These are phyloP conservation scores for Lontra canadensis DNA, from an alignment of 2,113 vertebrate species.

Conservation along the genomic window DNA sequence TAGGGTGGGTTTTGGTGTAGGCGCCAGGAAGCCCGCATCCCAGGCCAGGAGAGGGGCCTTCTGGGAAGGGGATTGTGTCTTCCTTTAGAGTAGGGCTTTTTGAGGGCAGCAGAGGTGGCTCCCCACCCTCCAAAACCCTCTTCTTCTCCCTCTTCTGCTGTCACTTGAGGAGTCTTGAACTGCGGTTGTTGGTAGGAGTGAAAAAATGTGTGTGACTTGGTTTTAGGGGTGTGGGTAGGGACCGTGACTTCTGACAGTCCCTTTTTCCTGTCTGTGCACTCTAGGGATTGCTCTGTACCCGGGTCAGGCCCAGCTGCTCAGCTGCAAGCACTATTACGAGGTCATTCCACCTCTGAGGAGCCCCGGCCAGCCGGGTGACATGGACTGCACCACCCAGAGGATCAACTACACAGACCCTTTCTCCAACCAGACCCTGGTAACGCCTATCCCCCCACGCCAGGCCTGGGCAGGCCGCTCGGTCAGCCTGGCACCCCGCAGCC, in stretches of 20 bases:
- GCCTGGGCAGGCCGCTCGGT: background rate
- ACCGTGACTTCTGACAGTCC: background rate
- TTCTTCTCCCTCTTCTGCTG: background rate
- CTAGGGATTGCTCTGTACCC: slow-evolving; percentile 96
- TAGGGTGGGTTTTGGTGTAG: background rate
- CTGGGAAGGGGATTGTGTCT: background rate
- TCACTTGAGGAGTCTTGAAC: background rate
- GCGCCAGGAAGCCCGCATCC: rapidly evolving
- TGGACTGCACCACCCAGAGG: slow-evolving; percentile 86
- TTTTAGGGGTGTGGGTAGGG: background rate
- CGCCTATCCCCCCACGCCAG: background rate
- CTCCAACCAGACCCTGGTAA: slow-evolving; percentile 91
- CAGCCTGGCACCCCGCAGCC: background rate
- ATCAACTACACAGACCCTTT: slow-evolving; percentile 94
- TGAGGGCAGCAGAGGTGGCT: background rate
- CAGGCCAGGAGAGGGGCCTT: background rate
- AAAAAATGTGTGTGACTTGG: background rate
- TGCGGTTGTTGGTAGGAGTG: background rate
- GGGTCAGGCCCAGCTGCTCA: slow-evolving; percentile 90
- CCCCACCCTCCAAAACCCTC: background rate
- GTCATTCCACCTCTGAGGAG: slow-evolving; percentile 89
- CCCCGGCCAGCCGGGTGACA: slow-evolving; percentile 86
- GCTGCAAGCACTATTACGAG: slow-evolving; percentile 94
- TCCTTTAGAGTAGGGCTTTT: background rate
- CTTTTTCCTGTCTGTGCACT: background rate